phyloP scores from a whole-genome alignment of 2,113 vertebrate species.

The Narcine bancroftii region DNA sequence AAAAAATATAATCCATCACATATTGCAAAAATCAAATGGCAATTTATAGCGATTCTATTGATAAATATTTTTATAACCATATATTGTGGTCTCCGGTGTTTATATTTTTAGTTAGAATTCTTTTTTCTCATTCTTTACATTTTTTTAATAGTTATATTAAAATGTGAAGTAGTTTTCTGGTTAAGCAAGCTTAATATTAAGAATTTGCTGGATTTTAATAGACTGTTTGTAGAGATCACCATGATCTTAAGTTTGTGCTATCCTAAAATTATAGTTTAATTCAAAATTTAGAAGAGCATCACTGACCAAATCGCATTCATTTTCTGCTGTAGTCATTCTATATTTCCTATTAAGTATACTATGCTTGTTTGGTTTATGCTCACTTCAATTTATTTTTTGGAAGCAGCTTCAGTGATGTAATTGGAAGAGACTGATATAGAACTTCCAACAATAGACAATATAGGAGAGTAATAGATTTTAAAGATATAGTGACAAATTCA shows the following conservation, averaged over 20 bases:
- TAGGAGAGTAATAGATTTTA: too few species aligned
- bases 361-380: neutral
- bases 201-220: neutral
- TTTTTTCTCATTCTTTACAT: neutral
- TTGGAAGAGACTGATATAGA: neutral
- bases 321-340: neutral
- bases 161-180: neutral
- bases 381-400: neutral
- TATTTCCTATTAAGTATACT: neutral
- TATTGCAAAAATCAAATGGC: neutral
- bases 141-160: neutral
- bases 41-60: neutral
- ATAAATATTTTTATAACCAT: neutral
- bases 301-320: neutral
- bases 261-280: neutral
- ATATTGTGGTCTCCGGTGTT: neutral
- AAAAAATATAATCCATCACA: too few species aligned
- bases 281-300: neutral
- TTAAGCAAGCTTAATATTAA: neutral
- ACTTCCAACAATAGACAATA: neutral
- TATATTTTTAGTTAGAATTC: neutral
- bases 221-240: neutral
- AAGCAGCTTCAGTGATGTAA: neutral
- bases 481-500: too few species aligned
- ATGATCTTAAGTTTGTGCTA: neutral